These are phyloP conservation scores for Iselma pallidipennis DNA, from an alignment of 2,888 invertebrate species.

Conservation along the genomic window DNA sequence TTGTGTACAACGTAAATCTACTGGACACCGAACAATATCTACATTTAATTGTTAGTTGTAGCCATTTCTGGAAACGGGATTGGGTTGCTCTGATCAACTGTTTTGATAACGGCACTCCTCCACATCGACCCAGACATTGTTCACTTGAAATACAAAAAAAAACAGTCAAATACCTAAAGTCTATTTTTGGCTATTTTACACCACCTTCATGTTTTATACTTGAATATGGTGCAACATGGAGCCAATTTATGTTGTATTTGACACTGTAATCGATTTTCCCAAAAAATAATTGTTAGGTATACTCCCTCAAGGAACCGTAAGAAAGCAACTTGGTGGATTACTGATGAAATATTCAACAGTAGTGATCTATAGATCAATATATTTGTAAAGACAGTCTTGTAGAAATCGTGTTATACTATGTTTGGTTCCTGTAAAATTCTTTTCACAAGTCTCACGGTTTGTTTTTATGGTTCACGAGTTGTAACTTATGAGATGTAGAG, in stretches of 20 bases:
- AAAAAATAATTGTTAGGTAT: too few species aligned
- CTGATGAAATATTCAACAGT: conserved; percentile 10
- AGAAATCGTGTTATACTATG: conserved; percentile 26
- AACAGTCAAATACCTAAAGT: neutral
- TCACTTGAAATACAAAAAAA: neutral
- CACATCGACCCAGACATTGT: neutral
- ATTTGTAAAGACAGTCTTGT: conserved; percentile 20
- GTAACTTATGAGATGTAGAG: conserved; percentile 30
- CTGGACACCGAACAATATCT: conserved; percentile 26
- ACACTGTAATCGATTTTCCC: too few species aligned
- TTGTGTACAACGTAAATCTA: conserved; percentile 29
- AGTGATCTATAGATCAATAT: conserved; percentile 20
- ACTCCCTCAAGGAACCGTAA: too few species aligned
- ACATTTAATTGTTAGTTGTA: conserved; percentile 23
- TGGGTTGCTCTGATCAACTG: neutral
- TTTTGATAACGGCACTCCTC: conserved; percentile 3
- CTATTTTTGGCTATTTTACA: neutral
- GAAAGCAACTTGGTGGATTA: too few species aligned
- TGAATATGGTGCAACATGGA: conserved; percentile 9
- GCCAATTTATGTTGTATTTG: too few species aligned
- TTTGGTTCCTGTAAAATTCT: conserved; percentile 21
- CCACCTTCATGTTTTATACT: neutral
- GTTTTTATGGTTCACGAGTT: conserved; percentile 31
- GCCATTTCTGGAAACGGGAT: conserved; percentile 9
- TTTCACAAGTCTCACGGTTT: conserved; percentile 23